These are phyloP conservation scores for Artibeus jamaicensis DNA, from an alignment of 2,797 vertebrate genomes.

Conservation along the genomic window DNA sequence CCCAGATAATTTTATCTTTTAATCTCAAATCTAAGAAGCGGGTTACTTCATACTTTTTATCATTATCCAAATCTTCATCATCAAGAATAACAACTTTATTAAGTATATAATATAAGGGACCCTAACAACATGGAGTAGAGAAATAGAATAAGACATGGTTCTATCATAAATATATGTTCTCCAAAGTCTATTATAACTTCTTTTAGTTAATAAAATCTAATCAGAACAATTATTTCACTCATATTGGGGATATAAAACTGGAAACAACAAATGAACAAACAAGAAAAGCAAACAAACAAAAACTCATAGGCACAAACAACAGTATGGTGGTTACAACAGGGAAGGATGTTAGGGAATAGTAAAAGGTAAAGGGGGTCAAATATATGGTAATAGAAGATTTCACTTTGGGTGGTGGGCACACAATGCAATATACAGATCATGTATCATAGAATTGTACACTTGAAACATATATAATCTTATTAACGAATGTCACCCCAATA, in stretches of 20 bases:
- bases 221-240: not conserved
- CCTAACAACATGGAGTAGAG: not conserved
- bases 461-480: not conserved
- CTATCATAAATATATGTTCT: not conserved
- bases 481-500: not conserved
- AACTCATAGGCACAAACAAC: not conserved
- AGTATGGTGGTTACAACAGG: not conserved
- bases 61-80: not conserved
- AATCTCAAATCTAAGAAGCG: not conserved
- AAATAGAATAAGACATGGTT: not conserved
- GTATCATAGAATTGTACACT: not conserved
- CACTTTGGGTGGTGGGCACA: not conserved
- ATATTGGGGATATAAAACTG: not conserved
- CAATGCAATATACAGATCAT: not conserved
- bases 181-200: not conserved
- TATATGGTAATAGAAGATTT: not conserved
- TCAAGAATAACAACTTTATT: not conserved
- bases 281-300: not conserved
- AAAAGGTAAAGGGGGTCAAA: not conserved
- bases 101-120: not conserved
- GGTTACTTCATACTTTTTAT: not conserved
- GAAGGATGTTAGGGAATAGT: not conserved
- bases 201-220: not conserved
- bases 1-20: not conserved
- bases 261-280: not conserved